Base-by-base conservation (phyloP, 2,888 invertebrate genomes). In the Tholera decimalis region DNA sequence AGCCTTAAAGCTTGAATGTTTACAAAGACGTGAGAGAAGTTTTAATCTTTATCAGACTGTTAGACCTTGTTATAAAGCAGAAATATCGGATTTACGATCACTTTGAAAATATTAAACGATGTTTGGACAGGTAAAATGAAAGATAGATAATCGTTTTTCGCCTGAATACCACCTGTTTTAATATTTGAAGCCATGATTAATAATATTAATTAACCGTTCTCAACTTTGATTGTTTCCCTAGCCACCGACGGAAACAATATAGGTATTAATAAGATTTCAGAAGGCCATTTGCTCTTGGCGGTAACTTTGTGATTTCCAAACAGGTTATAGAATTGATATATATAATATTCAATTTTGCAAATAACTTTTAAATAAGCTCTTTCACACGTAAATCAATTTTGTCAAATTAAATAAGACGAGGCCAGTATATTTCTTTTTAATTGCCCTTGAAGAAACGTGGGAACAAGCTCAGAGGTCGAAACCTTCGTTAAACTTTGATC, bases 201-300 rank as follows among this genome's bases (percentile, higher is more conserved):
- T 61, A 66, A 73, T 56, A 59, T 53, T 59, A 59, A 70, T 71
- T 33, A 57, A 33, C n/a, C 20, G 9, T 28, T 49, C 22, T 54
- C 22, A 43, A 41, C 22, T 54, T 44, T 49, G 15, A 44, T 50
- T 44, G 57, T 71, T 57, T 49, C 43, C 41, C 18, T 35, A 57
- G 26, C 41, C 20, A 37, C 33, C n/a, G 15, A 28, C 49, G 13
- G 30, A 43, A 20, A 54, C 20, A 37, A 24, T 59, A 24, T 22
- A n/a, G 15, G 15, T 26, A 15, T 28, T 33, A 35, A 20, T n/a
- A 47, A 53, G 11, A 53, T 53, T 59, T 47, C n/a, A 53, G 22
- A 18, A 33, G 22, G 13, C 15, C n/a, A 26, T 28, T 15, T 6
- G 9, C 11, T 13, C 47, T 33, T 3, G n/a, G n/a, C 18, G 11